Base-by-base conservation (phyloP, 23 tunicate genomes). In the Botrylloides violaceus region DNA sequence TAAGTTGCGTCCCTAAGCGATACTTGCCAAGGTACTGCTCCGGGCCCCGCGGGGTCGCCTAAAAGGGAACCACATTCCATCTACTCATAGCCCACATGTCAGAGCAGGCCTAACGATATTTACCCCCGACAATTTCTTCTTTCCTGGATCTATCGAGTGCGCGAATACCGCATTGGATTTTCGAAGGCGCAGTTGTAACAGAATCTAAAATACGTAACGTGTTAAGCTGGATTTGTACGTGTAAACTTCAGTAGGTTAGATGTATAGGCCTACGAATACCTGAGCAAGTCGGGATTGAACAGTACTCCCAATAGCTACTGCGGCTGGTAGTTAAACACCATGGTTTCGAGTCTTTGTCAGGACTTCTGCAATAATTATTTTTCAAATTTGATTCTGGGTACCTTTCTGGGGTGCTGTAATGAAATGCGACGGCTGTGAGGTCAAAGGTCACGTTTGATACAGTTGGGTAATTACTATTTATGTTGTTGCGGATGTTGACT, bases 1-100 rank as follows among this genome's bases (percentile, higher is more conserved):
- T 59, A 31, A 20, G 22, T 43, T 7, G 34, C 18, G 20, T 32
- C 24, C 28, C 47, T 37, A 31, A 81, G 20, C 34, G 78, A 37
- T 1, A 73, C 75, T 35, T 61, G 71, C 86, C 86, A 81, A 7
- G 86, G 86, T 31, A 81, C 64, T 36, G 78, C 73, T 34, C 86
- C 86, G 12, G 71, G 58, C 3, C 20, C 64, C 24, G 71, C 79
- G 31, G 57, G 38, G n/a, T 27, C 36, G 49, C 86, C 86, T 81
- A n/a, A n/a, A n/a, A n/a, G n/a, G n/a, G n/a, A n/a, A n/a, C n/a
- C n/a, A n/a, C n/a, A n/a, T n/a, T n/a, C n/a, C n/a, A n/a, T n/a
- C n/a, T n/a, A n/a, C n/a, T n/a, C n/a, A n/a, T n/a, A n/a, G n/a
- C n/a, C n/a, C n/a, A n/a, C n/a, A n/a, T n/a, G n/a, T n/a, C n/a